Base-by-base conservation (phyloP, 2,113 vertebrate species). In the Callipepla squamata region DNA sequence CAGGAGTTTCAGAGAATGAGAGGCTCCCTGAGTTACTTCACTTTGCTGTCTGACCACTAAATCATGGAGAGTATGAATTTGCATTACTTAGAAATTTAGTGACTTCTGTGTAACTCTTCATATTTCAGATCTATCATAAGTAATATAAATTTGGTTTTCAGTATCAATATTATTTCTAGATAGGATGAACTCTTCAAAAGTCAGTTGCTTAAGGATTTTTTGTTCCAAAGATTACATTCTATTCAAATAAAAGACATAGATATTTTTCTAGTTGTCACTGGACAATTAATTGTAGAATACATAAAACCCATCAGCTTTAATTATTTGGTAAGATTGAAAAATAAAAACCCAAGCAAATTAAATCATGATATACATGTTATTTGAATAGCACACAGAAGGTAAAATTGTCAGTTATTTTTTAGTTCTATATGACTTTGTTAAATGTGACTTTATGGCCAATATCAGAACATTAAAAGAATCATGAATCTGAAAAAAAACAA, bases 101-200 rank as follows among this genome's bases (percentile, higher is more conserved):
- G 36, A 48, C 3, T 83, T 79, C 47, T 22, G 12, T 0, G 0
- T n/a, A 70, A 15, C 82, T 57, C 9, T 67, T 40, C 44, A 48
- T 48, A 22, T 59, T 67, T 76, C 9, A 59, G 36, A 68, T 21
- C 36, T 15, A 34, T 34, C 22, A 36, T 74, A 61, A 53, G 80
- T 0, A 44, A 25, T 28, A 44, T 13, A 13, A 1, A 20, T 47
- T 45, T 51, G 16, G 30, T 19, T 65, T 69, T 51, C 67, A 3
- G n/a, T 36, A 23, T 30, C 13, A n/a, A 30, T 17, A 68, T 72
- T 51, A 32, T 75, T 88, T 83, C 21, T 70, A 38, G 25, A 50
- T 42, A 44, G 4, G 7, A 53, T 50, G 45, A 85, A 14, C 25
- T 11, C 14, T 85, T 74, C 36, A 62, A 12, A 90, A 65, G 17